Percentiles rank a stretch among this genome's conserved stretches.
Evolutionary conservation across 2,797 vertebrate genomes (phyloP).

Genomic region (Poecilia gillii): DNA sequence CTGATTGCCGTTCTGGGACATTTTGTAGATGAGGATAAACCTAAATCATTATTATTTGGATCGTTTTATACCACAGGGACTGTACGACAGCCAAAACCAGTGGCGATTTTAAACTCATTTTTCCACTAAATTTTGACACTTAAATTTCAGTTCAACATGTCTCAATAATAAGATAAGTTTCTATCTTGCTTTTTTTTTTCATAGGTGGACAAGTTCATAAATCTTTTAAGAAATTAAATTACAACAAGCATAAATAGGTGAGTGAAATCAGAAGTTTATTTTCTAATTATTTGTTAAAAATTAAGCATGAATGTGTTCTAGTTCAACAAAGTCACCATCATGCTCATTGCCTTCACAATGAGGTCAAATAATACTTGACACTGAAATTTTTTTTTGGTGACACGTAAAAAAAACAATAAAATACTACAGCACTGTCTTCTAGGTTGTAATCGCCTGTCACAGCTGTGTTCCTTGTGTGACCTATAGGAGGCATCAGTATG

Average conservation of each 20-base stretch:
- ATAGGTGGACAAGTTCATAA: neutral
- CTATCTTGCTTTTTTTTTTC: neutral
- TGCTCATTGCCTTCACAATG: neutral
- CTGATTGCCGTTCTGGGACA: neutral
- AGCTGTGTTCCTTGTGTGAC: neutral
- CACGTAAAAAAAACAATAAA: neutral
- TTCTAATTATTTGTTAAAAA: neutral
- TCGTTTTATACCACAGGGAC: neutral
- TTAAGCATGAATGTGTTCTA: neutral
- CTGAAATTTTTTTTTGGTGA: neutral
- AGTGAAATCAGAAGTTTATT: neutral
- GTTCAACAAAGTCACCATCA: neutral
- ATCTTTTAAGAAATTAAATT: neutral
- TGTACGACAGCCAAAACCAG: neutral
- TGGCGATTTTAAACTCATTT: neutral
- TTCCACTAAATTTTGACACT: neutral
- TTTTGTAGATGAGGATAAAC: neutral
- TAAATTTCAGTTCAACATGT: neutral
- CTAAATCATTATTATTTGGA: neutral
- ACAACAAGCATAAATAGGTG: neutral
- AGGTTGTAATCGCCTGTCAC: neutral
- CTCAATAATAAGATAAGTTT: neutral
- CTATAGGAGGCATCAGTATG: neutral
- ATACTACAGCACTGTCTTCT: neutral
- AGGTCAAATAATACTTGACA: neutral